Conservation (phyloP, 2,113 vertebrate genomes). For the Apeltes quadracus region DNA sequence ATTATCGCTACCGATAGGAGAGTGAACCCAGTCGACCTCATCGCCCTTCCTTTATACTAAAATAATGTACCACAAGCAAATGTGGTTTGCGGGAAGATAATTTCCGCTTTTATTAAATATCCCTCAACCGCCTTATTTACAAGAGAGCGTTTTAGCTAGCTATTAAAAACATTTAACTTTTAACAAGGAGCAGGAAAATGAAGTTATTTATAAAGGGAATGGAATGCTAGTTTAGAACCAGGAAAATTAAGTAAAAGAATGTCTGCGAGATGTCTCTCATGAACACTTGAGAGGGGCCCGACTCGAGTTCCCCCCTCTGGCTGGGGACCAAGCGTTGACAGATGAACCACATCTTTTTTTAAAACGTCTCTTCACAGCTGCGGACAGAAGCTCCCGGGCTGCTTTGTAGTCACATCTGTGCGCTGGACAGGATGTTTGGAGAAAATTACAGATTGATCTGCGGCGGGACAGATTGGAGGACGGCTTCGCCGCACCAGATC, state of each 20-base stretch:
- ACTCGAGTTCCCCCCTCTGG: slow-evolving; percentile 55
- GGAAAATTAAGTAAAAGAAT: slow-evolving; percentile 21
- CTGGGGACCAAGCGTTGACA: slow-evolving; percentile 60
- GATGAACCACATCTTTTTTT: slow-evolving; percentile 70
- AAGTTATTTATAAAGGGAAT: slow-evolving; percentile 18
- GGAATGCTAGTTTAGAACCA: slow-evolving; percentile 14
- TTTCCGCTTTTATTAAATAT: neutral
- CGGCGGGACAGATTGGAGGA: slow-evolving; percentile 53
- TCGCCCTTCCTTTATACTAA: neutral
- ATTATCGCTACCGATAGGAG: slow-evolving; percentile 29
- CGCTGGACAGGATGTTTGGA: slow-evolving; percentile 69
- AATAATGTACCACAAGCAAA: neutral
- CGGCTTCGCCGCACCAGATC: slow-evolving; percentile 53
- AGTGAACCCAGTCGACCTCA: neutral
- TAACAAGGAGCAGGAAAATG: neutral
- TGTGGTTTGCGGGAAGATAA: neutral
- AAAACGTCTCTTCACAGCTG: slow-evolving; percentile 75
- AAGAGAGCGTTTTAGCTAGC: neutral
- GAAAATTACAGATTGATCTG: slow-evolving; percentile 75
- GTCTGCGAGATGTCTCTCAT: slow-evolving; percentile 22
- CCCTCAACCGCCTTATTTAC: neutral
- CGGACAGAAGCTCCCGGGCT: slow-evolving; percentile 60
- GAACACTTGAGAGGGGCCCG: slow-evolving; percentile 33
- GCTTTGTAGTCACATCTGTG: slow-evolving; percentile 80
- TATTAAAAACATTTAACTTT: neutral